A percentile compares a stretch with the other conserved stretches of the same genome.
Conservation (phyloP, 2,113 vertebrate genomes). For the Myocastor coypus region DNA sequence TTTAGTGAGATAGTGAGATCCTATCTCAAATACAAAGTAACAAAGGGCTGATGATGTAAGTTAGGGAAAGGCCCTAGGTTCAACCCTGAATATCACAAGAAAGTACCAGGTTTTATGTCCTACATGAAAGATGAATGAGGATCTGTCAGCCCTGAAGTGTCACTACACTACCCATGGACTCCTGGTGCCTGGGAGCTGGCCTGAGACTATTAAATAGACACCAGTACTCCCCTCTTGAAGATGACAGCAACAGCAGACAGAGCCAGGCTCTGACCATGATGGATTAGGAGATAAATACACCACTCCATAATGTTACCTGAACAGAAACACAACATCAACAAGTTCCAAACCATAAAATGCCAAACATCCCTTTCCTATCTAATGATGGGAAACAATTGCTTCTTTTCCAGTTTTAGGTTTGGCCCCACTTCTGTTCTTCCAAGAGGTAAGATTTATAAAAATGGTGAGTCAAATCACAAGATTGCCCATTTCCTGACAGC, state of each 20-base stretch:
- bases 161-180: too few relatives aligned
- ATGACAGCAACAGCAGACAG: background rate
- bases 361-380: background rate
- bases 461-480: conserved; percentile 1
- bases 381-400: background rate
- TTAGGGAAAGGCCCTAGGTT: background rate
- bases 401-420: background rate
- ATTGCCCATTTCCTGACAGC: background rate
- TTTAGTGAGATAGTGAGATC: background rate
- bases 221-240: background rate
- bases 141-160: background rate
- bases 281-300: background rate
- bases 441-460: conserved; percentile 11
- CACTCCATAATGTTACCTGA: background rate
- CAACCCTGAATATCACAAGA: background rate
- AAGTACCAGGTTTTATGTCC: background rate
- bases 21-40: background rate
- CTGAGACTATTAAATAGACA: background rate
- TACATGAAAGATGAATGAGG: background rate
- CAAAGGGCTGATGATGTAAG: background rate
- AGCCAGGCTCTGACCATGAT: background rate
- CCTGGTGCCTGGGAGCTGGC: background rate
- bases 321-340: background rate
- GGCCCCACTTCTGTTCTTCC: background rate
- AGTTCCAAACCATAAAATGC: background rate